Conservation (phyloP, 2,113 vertebrate genomes). For the Otocyon megalotis region DNA sequence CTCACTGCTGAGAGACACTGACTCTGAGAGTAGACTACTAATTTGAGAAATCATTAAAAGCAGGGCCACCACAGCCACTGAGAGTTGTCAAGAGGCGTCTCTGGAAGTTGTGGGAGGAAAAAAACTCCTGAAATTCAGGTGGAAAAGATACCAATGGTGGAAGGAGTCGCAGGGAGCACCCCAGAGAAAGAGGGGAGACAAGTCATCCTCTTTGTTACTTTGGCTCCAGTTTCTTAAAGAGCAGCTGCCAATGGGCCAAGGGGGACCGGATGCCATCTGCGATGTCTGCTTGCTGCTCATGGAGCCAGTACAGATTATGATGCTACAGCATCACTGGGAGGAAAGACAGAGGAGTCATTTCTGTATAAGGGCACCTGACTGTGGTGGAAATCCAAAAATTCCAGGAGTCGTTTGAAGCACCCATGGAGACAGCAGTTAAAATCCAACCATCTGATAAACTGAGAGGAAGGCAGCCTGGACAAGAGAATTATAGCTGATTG, state of each 20-base stretch:
- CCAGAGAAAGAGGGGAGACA: background rate
- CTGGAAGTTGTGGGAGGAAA: background rate
- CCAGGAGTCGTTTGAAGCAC: background rate
- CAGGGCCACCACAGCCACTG: background rate
- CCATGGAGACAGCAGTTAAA: background rate
- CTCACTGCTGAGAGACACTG: background rate
- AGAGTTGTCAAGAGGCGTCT: background rate
- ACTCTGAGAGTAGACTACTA: background rate
- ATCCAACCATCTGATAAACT: background rate
- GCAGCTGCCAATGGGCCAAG: background rate
- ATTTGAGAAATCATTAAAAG: slow-evolving; percentile 12
- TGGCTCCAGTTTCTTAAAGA: background rate
- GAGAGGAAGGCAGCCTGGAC: background rate
- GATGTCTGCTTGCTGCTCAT: background rate
- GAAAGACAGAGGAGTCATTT: background rate
- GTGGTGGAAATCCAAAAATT: slow-evolving; percentile 8
- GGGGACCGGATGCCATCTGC: background rate
- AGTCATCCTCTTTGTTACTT: background rate
- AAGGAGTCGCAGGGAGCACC: background rate
- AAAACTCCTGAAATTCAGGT: background rate
- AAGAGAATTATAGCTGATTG: background rate
- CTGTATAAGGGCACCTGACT: background rate
- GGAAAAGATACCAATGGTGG: background rate
- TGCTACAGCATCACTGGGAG: background rate
- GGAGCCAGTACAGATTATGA: background rate